These are phyloP conservation scores for Seriola aureovittata DNA, from an alignment of 2,113 vertebrate species.

Conservation along the genomic window DNA sequence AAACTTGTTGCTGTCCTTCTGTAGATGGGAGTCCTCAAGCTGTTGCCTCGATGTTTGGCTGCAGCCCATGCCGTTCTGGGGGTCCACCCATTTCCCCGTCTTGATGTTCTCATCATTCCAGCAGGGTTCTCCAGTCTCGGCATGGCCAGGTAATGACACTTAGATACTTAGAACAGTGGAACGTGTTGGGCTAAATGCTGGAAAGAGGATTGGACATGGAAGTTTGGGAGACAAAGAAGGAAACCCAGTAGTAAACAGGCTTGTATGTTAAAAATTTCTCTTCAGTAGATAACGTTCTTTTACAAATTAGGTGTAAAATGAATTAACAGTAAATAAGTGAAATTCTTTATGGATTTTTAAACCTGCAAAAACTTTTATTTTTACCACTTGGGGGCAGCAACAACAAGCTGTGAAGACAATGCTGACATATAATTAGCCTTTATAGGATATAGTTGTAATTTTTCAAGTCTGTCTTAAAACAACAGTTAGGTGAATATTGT, in stretches of 20 bases:
- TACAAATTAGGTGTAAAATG: background rate
- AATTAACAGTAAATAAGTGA: background rate
- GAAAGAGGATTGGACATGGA: background rate
- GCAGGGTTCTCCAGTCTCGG: constrained; percentile 95
- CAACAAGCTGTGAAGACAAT: background rate
- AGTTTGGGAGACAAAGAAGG: no score
- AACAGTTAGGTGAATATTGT: background rate
- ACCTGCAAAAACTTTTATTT: background rate
- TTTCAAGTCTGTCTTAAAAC: background rate
- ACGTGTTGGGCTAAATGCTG: background rate
- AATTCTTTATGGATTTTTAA: no score
- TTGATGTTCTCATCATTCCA: constrained; percentile 94
- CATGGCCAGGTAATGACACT: constrained; percentile 94
- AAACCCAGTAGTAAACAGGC: no score
- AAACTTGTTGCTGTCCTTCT: constrained; percentile 36
- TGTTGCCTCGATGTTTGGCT: constrained; percentile 89
- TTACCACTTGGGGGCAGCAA: background rate
- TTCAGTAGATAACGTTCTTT: background rate
- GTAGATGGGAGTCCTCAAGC: constrained; percentile 80
- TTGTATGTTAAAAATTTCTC: no score
- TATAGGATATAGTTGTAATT: background rate
- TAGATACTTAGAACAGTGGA: background rate
- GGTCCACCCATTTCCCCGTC: constrained; percentile 93
- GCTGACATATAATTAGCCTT: background rate
- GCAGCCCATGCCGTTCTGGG: constrained; percentile 90